Evolutionary conservation across 2,888 invertebrate species (phyloP), one percentile per base, ranked within the genome.

Genomic region (Spilosoma lubricipeda): DNA sequence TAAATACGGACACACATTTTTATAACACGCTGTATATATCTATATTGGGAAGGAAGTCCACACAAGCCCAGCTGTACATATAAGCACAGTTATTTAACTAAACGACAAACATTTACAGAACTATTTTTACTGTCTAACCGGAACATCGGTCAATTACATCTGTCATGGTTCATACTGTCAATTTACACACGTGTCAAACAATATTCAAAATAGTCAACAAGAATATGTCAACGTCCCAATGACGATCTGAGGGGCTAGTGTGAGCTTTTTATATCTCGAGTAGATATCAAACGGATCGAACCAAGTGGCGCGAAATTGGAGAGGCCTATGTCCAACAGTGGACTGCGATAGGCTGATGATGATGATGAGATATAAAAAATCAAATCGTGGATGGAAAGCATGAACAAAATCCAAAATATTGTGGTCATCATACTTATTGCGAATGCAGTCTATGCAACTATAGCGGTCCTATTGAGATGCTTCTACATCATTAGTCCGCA

Each of bases 151-250:
- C 71, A 78, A 67, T 70, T 78, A 74, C 79, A 80, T 75, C 79
- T 82, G 83, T 85, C 75, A 76, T 67, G 73, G 64, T 76, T 78
- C 74, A 72, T 52, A 70, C 74, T 76, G 72, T 79, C 78, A 80
- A 78, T 78, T 81, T 80, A 67, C 75, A 79, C 84, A 80, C 78
- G 75, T 72, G 73, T 80, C 81, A 80, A 81, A 77, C 76, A 73
- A 78, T 76, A 67, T 48, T 73, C 76, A 79, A 81, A 81, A 83
- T 79, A 70, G 79, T 83, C 78, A 87, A 86, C 87, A 86, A 86
- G 83, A 85, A 77, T 82, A 79, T 78, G 80, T 80, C 56, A 74
- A 72, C 77, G 77, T 73, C 82, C 73, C 78, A 67, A 74, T 65
- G 75, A 76, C 69, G 73, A 70, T 71, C 73, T 48, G 48, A 48